Conservation (phyloP, 2,797 vertebrate species). For the Acanthis flammea region DNA sequence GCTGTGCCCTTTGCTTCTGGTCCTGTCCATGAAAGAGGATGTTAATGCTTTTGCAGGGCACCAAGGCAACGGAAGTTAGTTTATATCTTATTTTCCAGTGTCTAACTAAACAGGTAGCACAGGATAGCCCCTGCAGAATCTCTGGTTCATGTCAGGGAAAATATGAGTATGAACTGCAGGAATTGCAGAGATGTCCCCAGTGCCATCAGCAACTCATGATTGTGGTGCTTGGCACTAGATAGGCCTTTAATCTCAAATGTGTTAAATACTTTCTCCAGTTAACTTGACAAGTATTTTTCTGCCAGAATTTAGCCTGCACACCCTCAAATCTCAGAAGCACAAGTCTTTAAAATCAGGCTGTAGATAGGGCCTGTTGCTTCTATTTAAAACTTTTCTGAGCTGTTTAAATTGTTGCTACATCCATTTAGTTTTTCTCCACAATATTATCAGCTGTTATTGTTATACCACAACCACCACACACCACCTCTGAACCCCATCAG, state of each 20-base stretch:
- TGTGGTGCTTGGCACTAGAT: not conserved
- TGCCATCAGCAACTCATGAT: not conserved
- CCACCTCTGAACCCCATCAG: not conserved
- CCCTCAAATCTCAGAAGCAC: not conserved
- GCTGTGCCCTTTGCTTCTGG: not conserved
- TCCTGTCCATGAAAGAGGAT: not conserved
- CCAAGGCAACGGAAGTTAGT: not conserved
- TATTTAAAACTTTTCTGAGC: not conserved
- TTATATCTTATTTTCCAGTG: not conserved
- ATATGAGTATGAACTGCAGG: not conserved
- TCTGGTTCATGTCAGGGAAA: not conserved
- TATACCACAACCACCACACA: not conserved
- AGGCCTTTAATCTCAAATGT: not conserved
- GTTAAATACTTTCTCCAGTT: not conserved
- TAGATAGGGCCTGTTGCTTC: not conserved
- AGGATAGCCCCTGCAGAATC: not conserved
- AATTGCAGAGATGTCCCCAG: not conserved
- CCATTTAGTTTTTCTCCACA: not conserved
- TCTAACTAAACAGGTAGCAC: not conserved
- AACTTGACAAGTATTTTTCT: not conserved
- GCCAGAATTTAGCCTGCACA: not conserved
- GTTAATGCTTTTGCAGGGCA: not conserved
- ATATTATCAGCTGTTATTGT: not conserved
- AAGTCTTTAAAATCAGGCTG: not conserved
- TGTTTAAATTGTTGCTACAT: not conserved